Base-by-base conservation (phyloP, 2,888 invertebrate genomes). In the Caenorhabditis virilis region DNA sequence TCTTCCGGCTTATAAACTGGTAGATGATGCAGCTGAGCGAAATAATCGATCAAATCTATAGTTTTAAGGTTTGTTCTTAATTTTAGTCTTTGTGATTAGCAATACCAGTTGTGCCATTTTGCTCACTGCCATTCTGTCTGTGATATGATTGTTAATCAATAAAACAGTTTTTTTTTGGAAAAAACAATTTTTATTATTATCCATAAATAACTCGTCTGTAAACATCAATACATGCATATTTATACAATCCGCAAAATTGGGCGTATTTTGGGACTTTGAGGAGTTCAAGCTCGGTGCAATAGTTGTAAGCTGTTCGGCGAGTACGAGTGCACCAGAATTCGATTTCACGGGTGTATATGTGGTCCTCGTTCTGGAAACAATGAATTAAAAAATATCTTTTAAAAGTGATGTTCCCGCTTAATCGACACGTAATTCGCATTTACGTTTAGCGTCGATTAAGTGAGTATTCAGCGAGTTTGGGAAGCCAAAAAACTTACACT, bases 1-100 rank as follows among this genome's bases (percentile, higher is more conserved):
- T 43, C 54, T 73, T 27, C 79, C 79, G 6, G 79, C 79, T 1
- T 79, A 76, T 48, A 59, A 57, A 38, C 45, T 79, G n/a, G 38
- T 50, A 13, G 62, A 77, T 30, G 77, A 72, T 36, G 63, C 48
- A 2, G 59, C 61, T 5, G 76, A 76, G 43, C 46, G 76, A 26
- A 45, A 30, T 16, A 61, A 61, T 56, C 20, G 67, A 36, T 65
- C 65, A 6, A 65, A 50, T 53, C 46, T 65, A 30, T 64, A 43
- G 52, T 39, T 7, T 41, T 39, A n/a, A n/a, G 2, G 4, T 33
- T 30, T 30, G 30, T 4, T 46, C n/a, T n/a, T n/a, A n/a, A n/a
- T n/a, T n/a, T n/a, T n/a, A n/a, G n/a, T n/a, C n/a, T n/a, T n/a
- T n/a, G n/a, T n/a, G n/a, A n/a, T n/a, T n/a, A n/a, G n/a, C n/a